Conservation (phyloP, 2,113 vertebrate species). For the Zeus faber region DNA sequence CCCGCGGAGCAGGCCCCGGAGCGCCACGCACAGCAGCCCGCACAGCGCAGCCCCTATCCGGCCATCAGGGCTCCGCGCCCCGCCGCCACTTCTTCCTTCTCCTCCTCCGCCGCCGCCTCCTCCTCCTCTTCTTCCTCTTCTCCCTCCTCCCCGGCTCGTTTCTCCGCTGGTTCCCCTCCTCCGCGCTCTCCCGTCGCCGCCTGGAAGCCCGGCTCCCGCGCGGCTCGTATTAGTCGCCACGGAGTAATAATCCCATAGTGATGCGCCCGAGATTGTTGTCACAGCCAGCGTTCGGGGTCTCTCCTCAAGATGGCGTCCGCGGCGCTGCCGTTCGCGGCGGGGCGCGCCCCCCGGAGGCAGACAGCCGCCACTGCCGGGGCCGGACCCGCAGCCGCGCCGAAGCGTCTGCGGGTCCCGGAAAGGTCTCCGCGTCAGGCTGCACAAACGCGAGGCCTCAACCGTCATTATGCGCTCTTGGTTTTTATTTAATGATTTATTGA, state of each 20-base stretch:
- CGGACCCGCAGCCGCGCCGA: no score
- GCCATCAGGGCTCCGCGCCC: constrained; percentile 51
- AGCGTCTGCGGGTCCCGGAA: no score
- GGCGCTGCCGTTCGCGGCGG: constrained; percentile 20
- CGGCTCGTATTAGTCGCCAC: constrained; percentile 32
- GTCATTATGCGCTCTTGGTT: no score
- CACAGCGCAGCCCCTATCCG: constrained; percentile 37
- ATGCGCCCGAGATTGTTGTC: constrained; percentile 61
- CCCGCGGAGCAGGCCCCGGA: constrained; percentile 69
- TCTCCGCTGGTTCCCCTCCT: constrained; percentile 5
- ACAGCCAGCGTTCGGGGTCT: constrained; percentile 49
- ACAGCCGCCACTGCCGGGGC: no score
- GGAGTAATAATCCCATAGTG: constrained; percentile 56
- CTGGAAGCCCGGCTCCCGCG: neutral
- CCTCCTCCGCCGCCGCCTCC: neutral
- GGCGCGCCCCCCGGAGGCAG: constrained; percentile 42
- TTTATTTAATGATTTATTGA: no score
- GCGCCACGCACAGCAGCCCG: constrained; percentile 29
- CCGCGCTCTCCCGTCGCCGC: constrained; percentile 5
- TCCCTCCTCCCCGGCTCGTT: neutral
- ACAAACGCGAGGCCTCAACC: no score
- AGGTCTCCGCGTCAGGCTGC: no score
- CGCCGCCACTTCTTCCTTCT: neutral
- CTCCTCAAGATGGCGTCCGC: constrained; percentile 76
- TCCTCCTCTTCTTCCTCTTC: neutral